These are phyloP conservation scores for Trachelus troglodyta DNA, from an alignment of 2,888 invertebrate species.

Conservation along the genomic window DNA sequence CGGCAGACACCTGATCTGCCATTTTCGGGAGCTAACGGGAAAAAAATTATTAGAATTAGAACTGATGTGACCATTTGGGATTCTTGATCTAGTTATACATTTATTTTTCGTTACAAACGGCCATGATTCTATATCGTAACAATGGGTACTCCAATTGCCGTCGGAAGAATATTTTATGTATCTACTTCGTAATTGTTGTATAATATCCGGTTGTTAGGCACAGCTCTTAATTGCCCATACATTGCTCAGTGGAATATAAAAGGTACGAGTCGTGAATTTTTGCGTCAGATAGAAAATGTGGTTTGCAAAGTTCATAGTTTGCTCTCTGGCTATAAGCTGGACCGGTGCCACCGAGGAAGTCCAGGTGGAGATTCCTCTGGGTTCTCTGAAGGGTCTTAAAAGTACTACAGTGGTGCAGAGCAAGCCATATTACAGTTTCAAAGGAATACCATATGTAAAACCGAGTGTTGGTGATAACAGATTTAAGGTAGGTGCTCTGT, in stretches of 20 bases:
- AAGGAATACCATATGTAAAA: slow-evolving; percentile 46
- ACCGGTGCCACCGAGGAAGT: slow-evolving; percentile 44
- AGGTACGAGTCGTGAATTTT: neutral
- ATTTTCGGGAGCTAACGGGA: neutral
- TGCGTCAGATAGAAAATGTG: slow-evolving; percentile 34
- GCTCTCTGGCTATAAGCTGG: slow-evolving; percentile 12
- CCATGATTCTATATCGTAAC: neutral
- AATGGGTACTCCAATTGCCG: neutral
- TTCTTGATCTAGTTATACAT: neutral
- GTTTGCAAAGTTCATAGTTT: slow-evolving; percentile 31
- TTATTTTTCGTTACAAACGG: neutral
- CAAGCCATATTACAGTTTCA: slow-evolving; percentile 37
- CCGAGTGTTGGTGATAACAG: slow-evolving; percentile 39
- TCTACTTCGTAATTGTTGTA: slow-evolving; percentile 25
- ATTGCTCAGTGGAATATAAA: slow-evolving; percentile 27
- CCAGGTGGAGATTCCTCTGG: slow-evolving; percentile 50
- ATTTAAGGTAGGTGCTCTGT: slow-evolving; percentile 48
- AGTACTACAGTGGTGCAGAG: slow-evolving; percentile 32
- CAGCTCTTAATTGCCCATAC: slow-evolving; percentile 20
- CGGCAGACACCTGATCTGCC: neutral
- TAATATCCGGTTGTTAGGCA: slow-evolving; percentile 34
- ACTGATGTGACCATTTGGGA: neutral
- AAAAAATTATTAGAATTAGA: neutral
- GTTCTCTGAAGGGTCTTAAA: slow-evolving; percentile 50
- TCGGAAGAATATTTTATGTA: neutral